Evolutionary conservation across 2,888 invertebrate genomes (phyloP).

Genomic region (Thera britannica): DNA sequence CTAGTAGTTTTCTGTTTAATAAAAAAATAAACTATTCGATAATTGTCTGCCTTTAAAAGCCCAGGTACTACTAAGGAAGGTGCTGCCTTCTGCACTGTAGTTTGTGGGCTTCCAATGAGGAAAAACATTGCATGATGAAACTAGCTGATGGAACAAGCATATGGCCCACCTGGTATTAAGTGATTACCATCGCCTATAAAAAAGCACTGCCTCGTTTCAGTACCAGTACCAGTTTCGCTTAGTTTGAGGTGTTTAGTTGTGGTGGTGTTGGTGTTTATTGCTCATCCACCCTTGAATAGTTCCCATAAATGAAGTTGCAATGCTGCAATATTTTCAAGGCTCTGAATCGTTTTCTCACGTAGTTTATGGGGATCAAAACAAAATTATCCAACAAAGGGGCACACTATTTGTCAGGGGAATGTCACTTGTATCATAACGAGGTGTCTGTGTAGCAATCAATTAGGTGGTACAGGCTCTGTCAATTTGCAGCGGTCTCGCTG

Average conservation of each 20-base stretch:
- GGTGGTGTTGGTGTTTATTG: too few species aligned
- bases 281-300: neutral
- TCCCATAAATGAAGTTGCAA: neutral
- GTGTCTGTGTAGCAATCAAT: conserved; percentile 73
- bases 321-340: conserved; percentile 9
- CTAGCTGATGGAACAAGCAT: too few species aligned
- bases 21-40: conserved; percentile 1
- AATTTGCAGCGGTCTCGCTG: conserved; percentile 63
- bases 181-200: too few species aligned
- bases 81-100: too few species aligned
- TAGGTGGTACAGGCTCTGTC: conserved; percentile 68
- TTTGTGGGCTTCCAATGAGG: too few species aligned
- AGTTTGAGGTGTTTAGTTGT: too few species aligned
- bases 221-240: too few species aligned
- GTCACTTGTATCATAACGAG: conserved; percentile 66
- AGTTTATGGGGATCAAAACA: conserved; percentile 32
- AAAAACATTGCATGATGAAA: neutral
- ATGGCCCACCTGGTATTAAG: too few species aligned
- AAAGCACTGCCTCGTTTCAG: too few species aligned
- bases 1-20: neutral
- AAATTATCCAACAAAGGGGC: conserved; percentile 43
- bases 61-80: too few species aligned
- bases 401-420: conserved; percentile 46
- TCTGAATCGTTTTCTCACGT: neutral
- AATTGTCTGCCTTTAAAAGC: too few species aligned